A percentile compares a stretch with the other conserved stretches of the same genome.
phyloP scores from a whole-genome alignment of 2,797 vertebrate genomes.

The Kryptolebias ocellatus region DNA sequence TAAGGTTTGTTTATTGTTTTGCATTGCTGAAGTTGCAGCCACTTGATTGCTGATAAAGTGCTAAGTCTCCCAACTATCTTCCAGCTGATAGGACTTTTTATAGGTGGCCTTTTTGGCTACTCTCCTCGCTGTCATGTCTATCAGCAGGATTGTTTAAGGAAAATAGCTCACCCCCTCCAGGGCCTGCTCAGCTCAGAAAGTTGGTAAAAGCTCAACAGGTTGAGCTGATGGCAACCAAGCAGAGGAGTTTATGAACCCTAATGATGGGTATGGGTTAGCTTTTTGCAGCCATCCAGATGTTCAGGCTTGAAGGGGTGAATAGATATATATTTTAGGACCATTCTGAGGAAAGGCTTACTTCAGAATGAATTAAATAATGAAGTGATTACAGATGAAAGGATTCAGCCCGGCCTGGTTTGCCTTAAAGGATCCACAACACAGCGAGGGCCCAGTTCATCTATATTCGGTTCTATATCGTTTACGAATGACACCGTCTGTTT shows the following conservation, averaged over 20 bases:
- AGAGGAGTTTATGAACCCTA: conserved; percentile 24
- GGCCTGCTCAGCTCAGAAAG: conserved; percentile 33
- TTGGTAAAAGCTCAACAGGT: conserved; percentile 69
- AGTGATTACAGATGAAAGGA: conserved; percentile 31
- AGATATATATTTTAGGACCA: conserved; percentile 19
- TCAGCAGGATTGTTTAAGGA: conserved; percentile 18
- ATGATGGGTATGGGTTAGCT: conserved; percentile 51
- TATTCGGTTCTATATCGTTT: conserved; percentile 1
- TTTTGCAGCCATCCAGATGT: conserved; percentile 70
- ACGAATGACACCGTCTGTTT: conserved; percentile 6
- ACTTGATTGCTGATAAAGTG: conserved; percentile 34
- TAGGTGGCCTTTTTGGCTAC: conserved; percentile 45
- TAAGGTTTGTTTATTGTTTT: conserved; percentile 35
- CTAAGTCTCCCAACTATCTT: conserved; percentile 52
- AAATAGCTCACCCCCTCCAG: conserved; percentile 12
- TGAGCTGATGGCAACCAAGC: conserved; percentile 38
- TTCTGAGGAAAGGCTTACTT: conserved; percentile 9
- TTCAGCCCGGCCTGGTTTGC: conserved; percentile 52
- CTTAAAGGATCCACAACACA: conserved; percentile 48
- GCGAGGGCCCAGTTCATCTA: conserved; percentile 45
- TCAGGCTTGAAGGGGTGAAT: conserved; percentile 48
- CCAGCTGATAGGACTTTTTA: conserved; percentile 46
- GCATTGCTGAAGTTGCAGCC: conserved; percentile 57
- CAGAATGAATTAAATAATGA: background rate
- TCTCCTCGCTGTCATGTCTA: conserved; percentile 39